Percentiles rank a stretch among this genome's conserved stretches.
Evolutionary conservation across 2,888 invertebrate species (phyloP).

Genomic region (Pollenia griseotomentosa): DNA sequence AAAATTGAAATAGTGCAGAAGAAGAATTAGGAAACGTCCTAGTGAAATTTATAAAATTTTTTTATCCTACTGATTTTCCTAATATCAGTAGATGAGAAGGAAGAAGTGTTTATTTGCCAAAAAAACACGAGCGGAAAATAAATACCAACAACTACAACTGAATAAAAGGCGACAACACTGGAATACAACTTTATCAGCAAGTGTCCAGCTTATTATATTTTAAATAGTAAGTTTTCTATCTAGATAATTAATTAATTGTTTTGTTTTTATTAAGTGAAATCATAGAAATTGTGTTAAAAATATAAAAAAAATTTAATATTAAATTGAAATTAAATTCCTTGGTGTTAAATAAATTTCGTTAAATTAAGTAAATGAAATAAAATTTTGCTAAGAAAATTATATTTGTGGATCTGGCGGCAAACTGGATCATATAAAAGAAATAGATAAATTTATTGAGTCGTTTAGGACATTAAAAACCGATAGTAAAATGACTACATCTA

Average conservation of each 20-base stretch:
- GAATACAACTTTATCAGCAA: neutral
- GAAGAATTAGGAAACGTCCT: no score
- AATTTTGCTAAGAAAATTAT: neutral
- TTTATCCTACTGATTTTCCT: neutral
- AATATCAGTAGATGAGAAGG: slow-evolving; percentile 6
- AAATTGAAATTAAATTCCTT: neutral
- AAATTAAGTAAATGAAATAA: no score
- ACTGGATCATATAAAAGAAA: neutral
- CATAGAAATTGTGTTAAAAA: slow-evolving; percentile 1
- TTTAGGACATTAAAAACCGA: neutral
- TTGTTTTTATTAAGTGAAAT: neutral
- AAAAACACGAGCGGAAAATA: neutral
- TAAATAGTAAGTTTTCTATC: neutral
- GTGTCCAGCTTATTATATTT: slow-evolving; percentile 3
- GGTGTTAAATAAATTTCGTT: neutral
- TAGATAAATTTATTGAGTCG: slow-evolving; percentile 10
- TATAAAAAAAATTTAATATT: neutral
- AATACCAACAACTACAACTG: slow-evolving; percentile 1
- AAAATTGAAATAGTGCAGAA: neutral
- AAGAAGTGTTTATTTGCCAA: neutral
- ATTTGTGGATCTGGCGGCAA: neutral
- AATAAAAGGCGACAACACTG: neutral
- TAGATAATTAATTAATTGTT: neutral
- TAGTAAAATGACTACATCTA: neutral
- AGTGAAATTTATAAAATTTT: neutral